Evolutionary conservation across 2,797 vertebrate species (phyloP).

Genomic region (Danio kyathit): DNA sequence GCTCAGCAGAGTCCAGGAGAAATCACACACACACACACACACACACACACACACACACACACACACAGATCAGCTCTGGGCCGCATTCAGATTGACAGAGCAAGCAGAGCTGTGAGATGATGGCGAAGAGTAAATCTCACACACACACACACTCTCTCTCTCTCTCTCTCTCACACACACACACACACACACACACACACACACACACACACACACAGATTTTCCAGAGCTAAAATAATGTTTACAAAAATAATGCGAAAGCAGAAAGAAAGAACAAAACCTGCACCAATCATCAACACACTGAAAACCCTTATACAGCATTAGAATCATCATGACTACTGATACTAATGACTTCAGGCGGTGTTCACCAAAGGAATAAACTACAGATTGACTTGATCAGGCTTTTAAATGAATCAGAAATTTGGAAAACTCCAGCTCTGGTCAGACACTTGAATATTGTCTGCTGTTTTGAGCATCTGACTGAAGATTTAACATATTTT

Average conservation of each 20-base stretch:
- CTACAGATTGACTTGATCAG: too few relatives aligned
- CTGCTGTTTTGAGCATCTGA: too few relatives aligned
- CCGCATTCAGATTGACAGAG: conserved; percentile 51
- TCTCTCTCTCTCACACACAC: too few relatives aligned
- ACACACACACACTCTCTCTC: too few relatives aligned
- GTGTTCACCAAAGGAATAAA: background rate
- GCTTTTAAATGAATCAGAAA: too few relatives aligned
- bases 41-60: too few relatives aligned
- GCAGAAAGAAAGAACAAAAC: background rate
- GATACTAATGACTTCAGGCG: conserved; percentile 22
- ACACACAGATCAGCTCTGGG: too few relatives aligned
- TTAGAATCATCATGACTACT: background rate
- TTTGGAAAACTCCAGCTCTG: too few relatives aligned
- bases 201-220: background rate
- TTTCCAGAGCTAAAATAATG: conserved; percentile 23
- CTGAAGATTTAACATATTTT: too few relatives aligned
- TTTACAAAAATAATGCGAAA: background rate
- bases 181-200: background rate
- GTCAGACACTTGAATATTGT: too few relatives aligned
- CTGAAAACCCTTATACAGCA: background rate
- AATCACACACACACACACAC: too few relatives aligned
- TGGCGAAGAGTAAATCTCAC: background rate
- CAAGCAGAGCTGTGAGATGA: conserved; percentile 55
- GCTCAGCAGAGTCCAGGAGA: conserved; percentile 78
- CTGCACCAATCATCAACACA: background rate